A percentile compares a stretch with the other conserved stretches of the same genome.
Conservation (phyloP, 2,113 vertebrate species). For the Vidua chalybeata region DNA sequence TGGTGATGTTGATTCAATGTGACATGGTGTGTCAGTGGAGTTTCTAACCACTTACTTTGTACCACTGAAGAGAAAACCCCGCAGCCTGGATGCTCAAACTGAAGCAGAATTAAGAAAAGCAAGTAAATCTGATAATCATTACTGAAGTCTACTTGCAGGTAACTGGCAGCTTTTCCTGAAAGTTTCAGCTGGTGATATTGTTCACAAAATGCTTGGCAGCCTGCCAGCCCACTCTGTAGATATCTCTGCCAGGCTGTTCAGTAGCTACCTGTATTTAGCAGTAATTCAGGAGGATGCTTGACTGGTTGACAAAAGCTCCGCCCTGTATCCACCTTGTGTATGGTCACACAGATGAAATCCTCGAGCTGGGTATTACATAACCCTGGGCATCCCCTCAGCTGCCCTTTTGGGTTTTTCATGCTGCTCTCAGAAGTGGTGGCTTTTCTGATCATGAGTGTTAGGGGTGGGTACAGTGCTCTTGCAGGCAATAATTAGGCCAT, state of each 20-base stretch:
- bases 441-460: background rate
- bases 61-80: background rate
- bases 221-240: background rate
- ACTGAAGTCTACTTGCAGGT: background rate
- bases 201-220: background rate
- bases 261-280: background rate
- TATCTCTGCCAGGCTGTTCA: background rate
- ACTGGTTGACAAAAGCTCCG: background rate
- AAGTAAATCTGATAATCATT: background rate
- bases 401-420: background rate
- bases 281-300: background rate
- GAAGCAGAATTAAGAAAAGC: background rate
- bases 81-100: background rate
- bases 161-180: background rate
- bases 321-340: background rate
- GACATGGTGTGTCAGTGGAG: background rate
- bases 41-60: conserved; percentile 7
- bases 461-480: background rate
- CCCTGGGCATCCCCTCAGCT: background rate
- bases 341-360: background rate
- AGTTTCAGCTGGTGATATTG: background rate
- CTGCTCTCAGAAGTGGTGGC: background rate
- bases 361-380: background rate
- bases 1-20: background rate
- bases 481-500: background rate